Base-by-base conservation (phyloP, 2,888 invertebrate species). In the Zhuqinia jingwanae region DNA sequence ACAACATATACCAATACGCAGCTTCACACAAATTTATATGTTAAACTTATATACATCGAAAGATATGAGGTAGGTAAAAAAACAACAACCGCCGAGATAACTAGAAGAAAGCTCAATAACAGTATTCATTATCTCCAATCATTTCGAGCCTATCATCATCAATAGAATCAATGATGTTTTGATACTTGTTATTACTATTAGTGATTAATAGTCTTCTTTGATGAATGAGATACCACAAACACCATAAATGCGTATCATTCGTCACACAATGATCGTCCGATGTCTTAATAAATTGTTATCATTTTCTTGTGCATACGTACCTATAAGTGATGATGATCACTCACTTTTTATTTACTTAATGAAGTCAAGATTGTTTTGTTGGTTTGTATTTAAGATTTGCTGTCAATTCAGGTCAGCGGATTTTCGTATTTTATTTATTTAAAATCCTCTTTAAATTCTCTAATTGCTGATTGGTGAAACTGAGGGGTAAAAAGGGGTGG, bases 251-350 rank as follows among this genome's bases (percentile, higher is more conserved):
- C 20, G 42, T 20, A 30, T 36, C 42, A 68, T 42, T 68, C 68
- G 68, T 42, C 68, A 20, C 22, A 45, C 11, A 68, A 68, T 45
- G 42, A 68, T 68, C 42, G 68, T 68, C 15, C 68, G 68, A 68
- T 68, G 68, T 68, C 22, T 63, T 30, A 63, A 15, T 53, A 17
- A 53, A 1, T n/a, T 17, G 1, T 53, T 53, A 53, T 53, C 53
- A 53, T 53, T 53, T 8, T 17, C 53, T 1, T n/a, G n/a, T 5
- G 6, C 6, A 53, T n/a, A 42, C 47, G 2, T 47, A 47, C 47
- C 2, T 53, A 53, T 36, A 36, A 36, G 36, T 36, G 36, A 36
- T 36, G 36, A 36, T 36, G 36, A 36, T 17, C 17, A 53, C 53
- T 8, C 53, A 17, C 17, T 17, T 17, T 17, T 53, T 53, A 53